phyloP scores from a whole-genome alignment of 1,140 invertebrate genomes.

The Sipha flava region DNA sequence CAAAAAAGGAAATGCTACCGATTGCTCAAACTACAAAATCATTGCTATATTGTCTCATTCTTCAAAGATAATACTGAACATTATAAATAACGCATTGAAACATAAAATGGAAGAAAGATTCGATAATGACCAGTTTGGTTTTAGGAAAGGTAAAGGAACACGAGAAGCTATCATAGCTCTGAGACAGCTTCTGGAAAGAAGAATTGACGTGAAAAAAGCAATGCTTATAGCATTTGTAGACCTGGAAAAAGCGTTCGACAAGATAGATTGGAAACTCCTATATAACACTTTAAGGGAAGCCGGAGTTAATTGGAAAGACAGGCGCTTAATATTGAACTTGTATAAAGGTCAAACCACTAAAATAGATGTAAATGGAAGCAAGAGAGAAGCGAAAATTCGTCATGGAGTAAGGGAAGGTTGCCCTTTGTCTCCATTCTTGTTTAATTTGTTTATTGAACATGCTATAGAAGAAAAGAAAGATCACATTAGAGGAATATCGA shows the following conservation, averaged over 20 bases:
- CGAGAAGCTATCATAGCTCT: constrained; percentile 20
- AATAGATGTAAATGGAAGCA: constrained; percentile 27
- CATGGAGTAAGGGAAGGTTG: constrained; percentile 35
- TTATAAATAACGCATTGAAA: constrained; percentile 20
- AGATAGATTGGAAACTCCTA: constrained; percentile 26
- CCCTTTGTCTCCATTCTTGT: constrained; percentile 28
- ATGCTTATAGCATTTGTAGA: constrained; percentile 14
- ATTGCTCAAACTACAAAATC: constrained; percentile 27
- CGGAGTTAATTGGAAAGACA: constrained; percentile 21
- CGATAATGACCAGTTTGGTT: no score
- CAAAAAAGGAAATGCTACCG: constrained; percentile 30
- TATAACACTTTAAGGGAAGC: constrained; percentile 13
- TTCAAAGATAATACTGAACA: constrained; percentile 16
- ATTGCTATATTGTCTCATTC: background rate
- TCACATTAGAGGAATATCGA: background rate
- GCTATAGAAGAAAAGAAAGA: constrained; percentile 22
- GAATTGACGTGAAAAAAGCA: constrained; percentile 4
- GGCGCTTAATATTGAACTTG: constrained; percentile 10
- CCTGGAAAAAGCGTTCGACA: constrained; percentile 25
- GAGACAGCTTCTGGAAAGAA: constrained; percentile 14
- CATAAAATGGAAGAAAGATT: constrained; percentile 7
- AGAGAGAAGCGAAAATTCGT: background rate
- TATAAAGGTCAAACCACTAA: constrained; percentile 17
- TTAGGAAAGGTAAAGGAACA: constrained; percentile 19
- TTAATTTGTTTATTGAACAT: constrained; percentile 32